Conservation (phyloP, 2,797 vertebrate species). For the Carcharodon carcharias region DNA sequence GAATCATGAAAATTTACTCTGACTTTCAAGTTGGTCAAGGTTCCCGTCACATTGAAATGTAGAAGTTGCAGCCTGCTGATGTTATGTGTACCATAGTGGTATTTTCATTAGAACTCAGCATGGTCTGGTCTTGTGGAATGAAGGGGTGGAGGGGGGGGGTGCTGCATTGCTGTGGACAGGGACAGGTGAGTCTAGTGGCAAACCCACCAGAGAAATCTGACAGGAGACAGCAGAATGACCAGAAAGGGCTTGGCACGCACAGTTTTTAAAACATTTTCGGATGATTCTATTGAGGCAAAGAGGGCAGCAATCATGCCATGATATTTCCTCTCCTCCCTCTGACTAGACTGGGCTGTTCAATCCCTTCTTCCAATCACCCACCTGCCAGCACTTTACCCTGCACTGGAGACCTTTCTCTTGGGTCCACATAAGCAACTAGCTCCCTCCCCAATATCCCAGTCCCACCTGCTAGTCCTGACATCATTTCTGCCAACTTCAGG, state of each 20-base stretch:
- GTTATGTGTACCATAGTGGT: no score
- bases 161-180: no score
- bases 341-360: background rate
- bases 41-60: background rate
- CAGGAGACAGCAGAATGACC: no score
- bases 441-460: background rate
- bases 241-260: no score
- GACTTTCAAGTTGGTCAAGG: background rate
- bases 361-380: background rate
- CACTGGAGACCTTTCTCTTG: background rate
- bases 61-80: background rate
- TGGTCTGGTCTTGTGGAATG: no score
- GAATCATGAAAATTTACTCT: background rate
- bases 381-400: background rate
- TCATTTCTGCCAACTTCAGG: background rate
- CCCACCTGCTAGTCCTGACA: background rate
- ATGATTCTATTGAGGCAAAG: no score
- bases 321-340: background rate
- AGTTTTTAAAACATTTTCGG: no score
- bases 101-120: no score
- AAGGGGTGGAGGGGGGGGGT: no score
- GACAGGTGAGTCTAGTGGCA: no score
- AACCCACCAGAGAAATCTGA: no score
- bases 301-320: no score
- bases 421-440: background rate